Conservation (phyloP, 2,113 vertebrate genomes). For the Saccopteryx leptura region DNA sequence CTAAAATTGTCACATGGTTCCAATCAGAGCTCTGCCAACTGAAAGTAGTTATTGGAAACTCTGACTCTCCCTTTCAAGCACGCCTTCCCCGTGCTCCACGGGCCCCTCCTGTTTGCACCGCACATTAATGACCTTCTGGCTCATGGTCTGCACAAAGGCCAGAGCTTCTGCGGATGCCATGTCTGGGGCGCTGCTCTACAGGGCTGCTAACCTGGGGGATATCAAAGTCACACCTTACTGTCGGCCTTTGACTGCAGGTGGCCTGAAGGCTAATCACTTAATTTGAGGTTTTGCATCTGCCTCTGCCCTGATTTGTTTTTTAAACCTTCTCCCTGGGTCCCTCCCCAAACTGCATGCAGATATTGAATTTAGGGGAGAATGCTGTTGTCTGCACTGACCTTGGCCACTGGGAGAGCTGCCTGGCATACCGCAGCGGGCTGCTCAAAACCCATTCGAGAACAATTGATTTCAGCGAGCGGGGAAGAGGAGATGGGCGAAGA, state of each 20-base stretch:
- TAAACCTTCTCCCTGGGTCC: background rate
- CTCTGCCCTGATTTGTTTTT: constrained; percentile 1
- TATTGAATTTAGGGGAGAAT: constrained; percentile 74
- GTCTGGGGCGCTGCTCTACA: constrained; percentile 68
- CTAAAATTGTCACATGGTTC: constrained; percentile 90
- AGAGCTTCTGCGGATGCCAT: constrained; percentile 49
- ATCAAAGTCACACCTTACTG: constrained; percentile 81
- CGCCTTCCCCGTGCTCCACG: background rate
- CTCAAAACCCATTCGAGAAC: constrained; percentile 66
- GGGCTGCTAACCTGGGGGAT: constrained; percentile 74
- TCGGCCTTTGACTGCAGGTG: constrained; percentile 76
- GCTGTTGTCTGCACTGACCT: background rate
- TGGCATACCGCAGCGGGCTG: constrained; percentile 66
- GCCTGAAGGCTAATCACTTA: constrained; percentile 83
- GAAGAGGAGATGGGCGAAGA: background rate
- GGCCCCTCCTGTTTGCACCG: constrained; percentile 60
- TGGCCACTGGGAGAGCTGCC: constrained; percentile 35
- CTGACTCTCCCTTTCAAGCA: constrained; percentile 83
- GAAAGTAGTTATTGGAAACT: constrained; percentile 89
- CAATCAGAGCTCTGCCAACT: constrained; percentile 88
- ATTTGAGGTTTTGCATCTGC: constrained; percentile 81
- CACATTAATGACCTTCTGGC: constrained; percentile 81
- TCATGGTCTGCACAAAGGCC: constrained; percentile 72
- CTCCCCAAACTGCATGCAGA: background rate
- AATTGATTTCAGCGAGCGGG: constrained; percentile 75